Evolutionary conservation across 2,888 invertebrate genomes (phyloP), one percentile per base, ranked within the genome.

Genomic region (Agonopterix arenella): DNA sequence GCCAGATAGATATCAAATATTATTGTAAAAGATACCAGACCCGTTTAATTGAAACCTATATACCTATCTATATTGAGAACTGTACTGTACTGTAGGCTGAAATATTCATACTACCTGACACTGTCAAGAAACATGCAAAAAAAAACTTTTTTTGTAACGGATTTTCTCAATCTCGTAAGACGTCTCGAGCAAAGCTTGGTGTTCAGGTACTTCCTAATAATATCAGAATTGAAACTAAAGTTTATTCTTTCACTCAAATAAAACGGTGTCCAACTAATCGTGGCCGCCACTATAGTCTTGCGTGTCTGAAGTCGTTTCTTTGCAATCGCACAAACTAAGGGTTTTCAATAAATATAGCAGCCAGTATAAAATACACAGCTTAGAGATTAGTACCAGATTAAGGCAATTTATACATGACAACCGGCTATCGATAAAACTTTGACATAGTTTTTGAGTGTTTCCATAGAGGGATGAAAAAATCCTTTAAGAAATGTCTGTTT

Each of bases 271-370:
- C 65, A 49, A 40, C 69, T 68, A 16, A 61, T 58, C 53, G 55
- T 54, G 82, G 65, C 77, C 73, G 38, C 55, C 62, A 77, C 60
- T 83, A 71, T 72, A 84, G 66, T 56, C 54, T 86, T 77, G 88
- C 88, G 88, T 89, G 88, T 72, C 68, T 64, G 50, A 83, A 83
- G 85, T 85, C 82, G 84, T 89, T 88, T 80, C 86, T 85, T 86
- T 78, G 76, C 79, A 81, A 85, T 84, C 81, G 79, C 76, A 80
- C 62, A 71, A 75, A 73, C 81, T 70, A 82, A 83, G 84, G 84
- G 84, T 74, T 84, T 82, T 84, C 85, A 84, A 86, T 86, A 86
- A 84, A 84, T 84, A 84, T 74, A 84, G 18, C 70, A 61, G 52
- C 58, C 60, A 66, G 65, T 68, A 70, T 72, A 60, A 60, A 60